Base-by-base conservation (phyloP, 2,113 vertebrate species). In the Sinocyclocheilus maitianheensis region DNA sequence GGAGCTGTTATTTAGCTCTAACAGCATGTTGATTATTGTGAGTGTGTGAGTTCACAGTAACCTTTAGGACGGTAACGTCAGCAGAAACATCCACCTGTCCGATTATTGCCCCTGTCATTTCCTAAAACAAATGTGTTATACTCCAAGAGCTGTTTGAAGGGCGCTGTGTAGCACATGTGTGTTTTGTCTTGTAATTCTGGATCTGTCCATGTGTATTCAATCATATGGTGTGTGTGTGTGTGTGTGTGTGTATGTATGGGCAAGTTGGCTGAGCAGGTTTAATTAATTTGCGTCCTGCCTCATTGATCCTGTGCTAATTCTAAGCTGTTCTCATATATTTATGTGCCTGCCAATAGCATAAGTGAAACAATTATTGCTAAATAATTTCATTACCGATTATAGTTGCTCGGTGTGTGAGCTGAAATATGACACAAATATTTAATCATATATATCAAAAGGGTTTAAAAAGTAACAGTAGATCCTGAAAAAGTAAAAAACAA, bases 291-390 rank as follows among this genome's bases (percentile, higher is more conserved):
- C 4, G 85, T 43, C 71, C 89, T 75, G 83, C 89, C 87, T 90
- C 91, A 92, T 93, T 91, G 90, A 93, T 93, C 91, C 84, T 86
- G 88, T 77, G 90, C 88, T 93, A 92, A 93, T 93, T 91, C 93
- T 90, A 90, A 90, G 92, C 91, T 90, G 90, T 91, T 85, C 89
- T 85, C 89, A 89, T 88, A 91, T 92, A 92, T 93, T 92, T 81
- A 92, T 92, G 90, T 90, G 88, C 89, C 88, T 5, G 46, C 46
- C 89, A 85, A 34, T 53, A 37, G 24, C 46, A n/a, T 24, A 82
- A 71, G 37, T 55, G 46, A 71, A 82, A 69, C 80, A 30, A 71
- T 82, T 82, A 71, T 82, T 71, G 53, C 80, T 51, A 53, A 67
- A 51, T 51, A 18, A 82, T 37, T 82, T 71, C 71, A 51, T n/a